Conservation (phyloP, 2,113 vertebrate species). For the Rostratula benghalensis region DNA sequence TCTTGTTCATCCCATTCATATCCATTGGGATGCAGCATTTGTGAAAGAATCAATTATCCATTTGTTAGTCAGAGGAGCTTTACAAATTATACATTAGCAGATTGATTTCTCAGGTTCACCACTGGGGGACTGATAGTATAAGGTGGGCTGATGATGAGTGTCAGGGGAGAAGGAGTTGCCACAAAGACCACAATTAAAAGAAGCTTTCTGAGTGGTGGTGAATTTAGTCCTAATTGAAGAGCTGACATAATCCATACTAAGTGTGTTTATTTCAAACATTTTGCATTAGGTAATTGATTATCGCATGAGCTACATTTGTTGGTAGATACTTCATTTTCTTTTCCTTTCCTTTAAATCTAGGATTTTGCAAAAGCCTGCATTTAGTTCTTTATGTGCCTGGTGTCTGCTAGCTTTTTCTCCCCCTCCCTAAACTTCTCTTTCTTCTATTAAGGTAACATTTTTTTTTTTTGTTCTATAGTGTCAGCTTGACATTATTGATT, state of each 20-base stretch:
- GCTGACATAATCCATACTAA: slow-evolving; percentile 82
- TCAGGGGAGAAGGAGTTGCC: slow-evolving; percentile 75
- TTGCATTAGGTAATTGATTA: slow-evolving; percentile 79
- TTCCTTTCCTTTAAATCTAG: slow-evolving; percentile 65
- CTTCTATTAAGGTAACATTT: slow-evolving; percentile 73
- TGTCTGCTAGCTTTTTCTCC: slow-evolving; percentile 16
- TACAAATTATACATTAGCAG: slow-evolving; percentile 87
- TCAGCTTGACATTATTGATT: slow-evolving; percentile 83
- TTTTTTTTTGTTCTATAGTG: slow-evolving; percentile 70
- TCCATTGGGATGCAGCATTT: slow-evolving; percentile 80
- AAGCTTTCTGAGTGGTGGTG: slow-evolving; percentile 71
- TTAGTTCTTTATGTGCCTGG: slow-evolving; percentile 45
- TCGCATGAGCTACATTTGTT: slow-evolving; percentile 57
- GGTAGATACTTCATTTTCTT: slow-evolving; percentile 49
- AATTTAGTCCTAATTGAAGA: slow-evolving; percentile 82
- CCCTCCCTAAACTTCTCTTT: slow-evolving; percentile 55
- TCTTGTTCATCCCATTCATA: slow-evolving; percentile 67
- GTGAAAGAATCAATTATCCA: slow-evolving; percentile 85
- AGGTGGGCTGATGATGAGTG: slow-evolving; percentile 76
- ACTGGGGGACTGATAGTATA: slow-evolving; percentile 68
- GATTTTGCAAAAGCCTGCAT: slow-evolving; percentile 58
- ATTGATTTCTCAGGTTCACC: slow-evolving; percentile 83
- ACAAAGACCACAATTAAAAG: slow-evolving; percentile 81
- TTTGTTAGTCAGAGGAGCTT: slow-evolving; percentile 83
- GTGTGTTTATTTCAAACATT: slow-evolving; percentile 76